Base-by-base conservation (phyloP, 1,140 invertebrate species). In the Hylaeus anthracinus region DNA sequence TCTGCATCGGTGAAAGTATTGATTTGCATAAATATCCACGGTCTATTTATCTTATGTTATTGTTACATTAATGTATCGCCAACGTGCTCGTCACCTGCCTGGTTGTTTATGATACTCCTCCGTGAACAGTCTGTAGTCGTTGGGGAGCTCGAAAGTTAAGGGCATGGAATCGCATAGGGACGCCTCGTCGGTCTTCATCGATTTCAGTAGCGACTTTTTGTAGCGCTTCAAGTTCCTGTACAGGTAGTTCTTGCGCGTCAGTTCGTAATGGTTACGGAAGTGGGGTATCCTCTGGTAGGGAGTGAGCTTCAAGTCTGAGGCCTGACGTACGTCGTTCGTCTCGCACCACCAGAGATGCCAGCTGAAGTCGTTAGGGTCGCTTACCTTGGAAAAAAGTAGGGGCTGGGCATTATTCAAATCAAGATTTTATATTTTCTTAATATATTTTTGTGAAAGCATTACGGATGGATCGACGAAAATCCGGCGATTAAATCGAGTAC, bases 211-310 rank as follows among this genome's bases (percentile, higher is more conserved):
- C 12, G 84, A 45, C 26, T 88, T 90, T 83, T 90, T 92, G 69
- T 93, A 94, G 74, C 94, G 88, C 76, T 94, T 95, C 53, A 96
- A 92, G 85, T 96, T 96, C 76, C 95, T 94, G 58, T 94, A 94
- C 82, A 95, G 94, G 41, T 94, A 90, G 87, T 95, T 95, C 86
- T 96, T 96, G 10, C 95, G 90, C 3, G 95, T 95, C 41, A 96
- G 88, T 83, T 95, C 95, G 79, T 95, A 94, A 86, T 95, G 94
- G 80, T 95, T 96, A 4, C 94, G 94, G 84, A 95, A 96, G 56
- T 91, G 90, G 0, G 90, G 84, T 10, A 91, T 86, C 12, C 77
- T 86, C 58, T 94, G 94, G 10, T 90, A 67, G 1, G 89, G 73
- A n/a, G 79, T 74, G 0, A 93, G 69, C 41, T 89, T 86, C 9